Evolutionary conservation across 2,113 vertebrate genomes (phyloP).

Genomic region (Barbus barbus): DNA sequence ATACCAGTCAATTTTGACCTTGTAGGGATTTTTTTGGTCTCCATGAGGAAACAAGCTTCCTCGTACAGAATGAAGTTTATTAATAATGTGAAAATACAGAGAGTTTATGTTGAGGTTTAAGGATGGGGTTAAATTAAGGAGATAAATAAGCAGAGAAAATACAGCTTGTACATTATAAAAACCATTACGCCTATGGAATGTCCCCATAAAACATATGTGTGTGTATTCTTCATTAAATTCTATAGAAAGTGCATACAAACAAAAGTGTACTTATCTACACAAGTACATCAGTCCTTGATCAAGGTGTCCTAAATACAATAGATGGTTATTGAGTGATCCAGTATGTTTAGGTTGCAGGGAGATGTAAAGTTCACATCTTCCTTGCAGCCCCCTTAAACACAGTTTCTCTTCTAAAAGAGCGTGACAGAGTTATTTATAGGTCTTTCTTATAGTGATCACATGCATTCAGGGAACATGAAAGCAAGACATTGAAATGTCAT

Average conservation of each 20-base stretch:
- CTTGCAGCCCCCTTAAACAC: not conserved
- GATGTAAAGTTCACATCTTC: constrained; percentile 17
- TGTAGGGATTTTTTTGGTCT: too few species aligned
- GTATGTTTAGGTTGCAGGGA: constrained; percentile 9
- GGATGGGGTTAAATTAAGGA: too few species aligned
- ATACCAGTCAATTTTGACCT: too few species aligned
- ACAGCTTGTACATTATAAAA: too few species aligned
- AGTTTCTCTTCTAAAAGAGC: not conserved
- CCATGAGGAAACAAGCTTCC: too few species aligned
- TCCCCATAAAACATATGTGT: too few species aligned
- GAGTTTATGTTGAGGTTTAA: too few species aligned
- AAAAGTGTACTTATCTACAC: not conserved
- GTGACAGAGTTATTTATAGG: constrained; percentile 65
- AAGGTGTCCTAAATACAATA: constrained; percentile 1
- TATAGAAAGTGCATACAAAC: not conserved
- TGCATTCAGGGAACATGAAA: constrained; percentile 48
- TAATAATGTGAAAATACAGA: too few species aligned
- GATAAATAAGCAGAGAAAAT: too few species aligned
- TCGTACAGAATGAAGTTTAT: too few species aligned
- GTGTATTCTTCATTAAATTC: too few species aligned
- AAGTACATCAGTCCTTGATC: not conserved
- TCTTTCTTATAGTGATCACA: constrained; percentile 38
- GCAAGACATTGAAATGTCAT: constrained; percentile 67
- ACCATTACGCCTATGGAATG: too few species aligned
- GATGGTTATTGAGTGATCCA: not conserved